Percentiles rank a stretch among this genome's conserved stretches.
phyloP scores from a whole-genome alignment of 2,113 vertebrate species.

The Cercocebus atys region DNA sequence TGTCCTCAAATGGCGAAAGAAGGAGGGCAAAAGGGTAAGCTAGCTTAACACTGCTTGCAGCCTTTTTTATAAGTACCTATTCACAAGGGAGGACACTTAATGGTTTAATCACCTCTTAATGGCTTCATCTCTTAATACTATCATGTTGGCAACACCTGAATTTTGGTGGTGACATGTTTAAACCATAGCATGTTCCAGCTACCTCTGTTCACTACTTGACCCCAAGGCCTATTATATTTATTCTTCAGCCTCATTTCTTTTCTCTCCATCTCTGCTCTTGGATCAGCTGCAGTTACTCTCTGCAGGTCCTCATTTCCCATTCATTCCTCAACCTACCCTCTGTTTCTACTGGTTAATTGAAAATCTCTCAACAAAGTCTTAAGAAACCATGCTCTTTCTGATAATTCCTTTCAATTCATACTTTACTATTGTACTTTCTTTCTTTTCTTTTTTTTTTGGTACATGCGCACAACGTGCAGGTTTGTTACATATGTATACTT shows the following conservation, averaged over 20 bases:
- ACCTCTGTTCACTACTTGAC: background rate
- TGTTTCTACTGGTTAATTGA: fast-evolving
- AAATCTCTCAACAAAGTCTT: background rate
- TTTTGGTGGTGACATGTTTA: background rate
- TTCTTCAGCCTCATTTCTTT: background rate
- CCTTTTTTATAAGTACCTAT: background rate
- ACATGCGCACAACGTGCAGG: too few species aligned
- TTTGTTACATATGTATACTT: too few species aligned
- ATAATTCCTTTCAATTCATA: background rate
- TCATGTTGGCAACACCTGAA: background rate
- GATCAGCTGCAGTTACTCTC: background rate
- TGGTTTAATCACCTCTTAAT: background rate
- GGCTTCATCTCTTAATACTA: background rate
- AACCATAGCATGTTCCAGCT: background rate
- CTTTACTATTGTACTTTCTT: background rate
- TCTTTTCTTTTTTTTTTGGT: too few species aligned
- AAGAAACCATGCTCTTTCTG: background rate
- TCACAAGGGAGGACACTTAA: too few species aligned
- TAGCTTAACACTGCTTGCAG: background rate
- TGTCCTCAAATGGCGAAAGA: background rate
- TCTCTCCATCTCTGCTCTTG: background rate
- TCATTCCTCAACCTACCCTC: too few species aligned
- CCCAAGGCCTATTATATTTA: background rate
- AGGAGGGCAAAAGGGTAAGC: background rate
- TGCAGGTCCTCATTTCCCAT: background rate